phyloP scores from a whole-genome alignment of 1,140 invertebrate genomes.

The Drosophila funebris region DNA sequence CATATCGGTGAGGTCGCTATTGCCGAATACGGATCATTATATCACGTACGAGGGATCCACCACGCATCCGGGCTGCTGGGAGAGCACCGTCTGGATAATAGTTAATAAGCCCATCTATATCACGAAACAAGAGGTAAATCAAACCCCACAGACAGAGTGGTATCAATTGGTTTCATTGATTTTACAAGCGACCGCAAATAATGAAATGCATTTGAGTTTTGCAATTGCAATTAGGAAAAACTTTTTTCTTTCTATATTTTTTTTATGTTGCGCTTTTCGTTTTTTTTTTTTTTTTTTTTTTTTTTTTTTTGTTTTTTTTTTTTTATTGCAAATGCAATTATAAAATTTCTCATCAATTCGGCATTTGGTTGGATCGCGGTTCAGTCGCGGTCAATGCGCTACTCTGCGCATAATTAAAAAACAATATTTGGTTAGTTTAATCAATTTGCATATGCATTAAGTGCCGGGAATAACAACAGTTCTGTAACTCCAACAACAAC shows the following conservation, averaged over 20 bases:
- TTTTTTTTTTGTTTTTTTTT: conserved; percentile 2
- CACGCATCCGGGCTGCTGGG: conserved; percentile 96
- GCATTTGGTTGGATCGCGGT: conserved; percentile 52
- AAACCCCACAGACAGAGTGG: neutral
- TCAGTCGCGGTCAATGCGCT: conserved; percentile 57
- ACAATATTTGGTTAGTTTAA: conserved; percentile 82
- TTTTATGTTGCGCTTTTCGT: neutral
- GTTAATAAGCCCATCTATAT: conserved; percentile 98
- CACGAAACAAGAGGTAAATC: conserved; percentile 92
- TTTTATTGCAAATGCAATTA: conserved; percentile 69
- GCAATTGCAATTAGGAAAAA: conserved; percentile 66
- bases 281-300: conserved; percentile 14
- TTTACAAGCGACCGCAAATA: conserved; percentile 63
- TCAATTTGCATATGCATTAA: conserved; percentile 74
- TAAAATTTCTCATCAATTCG: conserved; percentile 79
- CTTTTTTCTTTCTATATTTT: conserved; percentile 1
- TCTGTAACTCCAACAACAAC: conserved; percentile 11
- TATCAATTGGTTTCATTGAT: conserved; percentile 5
- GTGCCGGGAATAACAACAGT: conserved; percentile 5
- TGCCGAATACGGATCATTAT: conserved; percentile 95
- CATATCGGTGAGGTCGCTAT: conserved; percentile 91
- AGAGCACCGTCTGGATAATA: conserved; percentile 97
- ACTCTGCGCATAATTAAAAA: conserved; percentile 78
- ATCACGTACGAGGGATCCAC: conserved; percentile 99
- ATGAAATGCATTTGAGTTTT: conserved; percentile 67